phyloP scores from a whole-genome alignment of 2,888 invertebrate species.

The Hirtodrosophila trivittata region DNA sequence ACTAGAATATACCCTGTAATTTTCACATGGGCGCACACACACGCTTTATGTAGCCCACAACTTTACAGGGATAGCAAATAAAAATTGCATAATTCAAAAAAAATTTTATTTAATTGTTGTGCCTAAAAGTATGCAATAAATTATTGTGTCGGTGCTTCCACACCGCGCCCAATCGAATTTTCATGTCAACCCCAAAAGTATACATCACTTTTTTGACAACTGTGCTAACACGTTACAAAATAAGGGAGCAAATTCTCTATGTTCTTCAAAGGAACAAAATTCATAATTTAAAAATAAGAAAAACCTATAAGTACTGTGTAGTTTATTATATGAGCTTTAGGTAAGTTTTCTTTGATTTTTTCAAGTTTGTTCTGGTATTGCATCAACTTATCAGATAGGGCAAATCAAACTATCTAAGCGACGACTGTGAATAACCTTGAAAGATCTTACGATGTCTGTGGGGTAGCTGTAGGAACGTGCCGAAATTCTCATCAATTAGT shows the following conservation, averaged over 20 bases:
- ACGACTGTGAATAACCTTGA: slow-evolving; percentile 32
- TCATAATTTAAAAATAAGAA: too few relatives aligned
- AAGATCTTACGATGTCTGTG: slow-evolving; percentile 10
- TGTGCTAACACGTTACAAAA: too few relatives aligned
- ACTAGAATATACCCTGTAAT: too few relatives aligned
- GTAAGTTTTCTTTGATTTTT: too few relatives aligned
- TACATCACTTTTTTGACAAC: slow-evolving; percentile 18
- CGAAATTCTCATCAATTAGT: slow-evolving; percentile 24
- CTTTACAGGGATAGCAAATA: too few relatives aligned
- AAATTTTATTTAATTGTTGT: fast-evolving
- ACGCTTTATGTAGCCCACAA: too few relatives aligned
- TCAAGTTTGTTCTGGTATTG: slow-evolving; percentile 2
- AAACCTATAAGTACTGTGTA: too few relatives aligned
- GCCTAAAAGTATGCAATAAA: slow-evolving; percentile 16
- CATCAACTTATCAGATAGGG: slow-evolving; percentile 25
- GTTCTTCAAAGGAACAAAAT: too few relatives aligned
- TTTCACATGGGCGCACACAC: too few relatives aligned
- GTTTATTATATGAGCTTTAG: too few relatives aligned
- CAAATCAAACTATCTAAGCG: slow-evolving; percentile 16
- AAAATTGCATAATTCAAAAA: background rate
- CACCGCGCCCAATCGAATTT: background rate
- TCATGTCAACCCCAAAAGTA: background rate
- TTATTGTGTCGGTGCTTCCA: too few relatives aligned
- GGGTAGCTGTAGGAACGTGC: slow-evolving; percentile 34
- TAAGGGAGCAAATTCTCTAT: too few relatives aligned